A percentile compares a stretch with the other conserved stretches of the same genome.
Evolutionary conservation across 2,888 invertebrate genomes (phyloP).

Genomic region (Anaspis maculata): DNA sequence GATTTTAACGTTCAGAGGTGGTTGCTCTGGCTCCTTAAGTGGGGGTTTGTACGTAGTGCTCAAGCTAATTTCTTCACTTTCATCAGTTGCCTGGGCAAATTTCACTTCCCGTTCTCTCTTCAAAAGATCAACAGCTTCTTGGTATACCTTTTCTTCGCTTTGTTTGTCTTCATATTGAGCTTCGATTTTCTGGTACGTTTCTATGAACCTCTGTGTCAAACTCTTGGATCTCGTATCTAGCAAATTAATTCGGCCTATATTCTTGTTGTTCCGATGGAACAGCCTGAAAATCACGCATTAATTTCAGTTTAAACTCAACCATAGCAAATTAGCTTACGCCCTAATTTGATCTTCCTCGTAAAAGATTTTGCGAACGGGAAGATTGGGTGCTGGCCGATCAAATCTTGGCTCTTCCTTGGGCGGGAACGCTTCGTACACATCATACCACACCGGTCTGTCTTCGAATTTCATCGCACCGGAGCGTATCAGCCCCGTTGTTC

Average conservation of each 20-base stretch:
- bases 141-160: slow-evolving; percentile 47
- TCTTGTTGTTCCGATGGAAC: slow-evolving; percentile 54
- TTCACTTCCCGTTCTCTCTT: slow-evolving; percentile 28
- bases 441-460: slow-evolving; percentile 89
- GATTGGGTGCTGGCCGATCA: slow-evolving; percentile 56
- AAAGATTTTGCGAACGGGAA: slow-evolving; percentile 60
- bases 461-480: slow-evolving; percentile 71
- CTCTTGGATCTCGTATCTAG: slow-evolving; percentile 46
- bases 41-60: slow-evolving; percentile 30
- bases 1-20: slow-evolving; percentile 26
- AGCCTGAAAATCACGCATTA: slow-evolving; percentile 45
- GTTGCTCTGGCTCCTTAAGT: slow-evolving; percentile 24
- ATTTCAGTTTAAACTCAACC: background rate
- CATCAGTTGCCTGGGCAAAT: slow-evolving; percentile 9
- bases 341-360: slow-evolving; percentile 76
- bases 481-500: slow-evolving; percentile 69
- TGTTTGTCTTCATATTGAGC: slow-evolving; percentile 42
- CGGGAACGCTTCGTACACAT: slow-evolving; percentile 84
- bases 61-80: slow-evolving; percentile 22
- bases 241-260: slow-evolving; percentile 49
- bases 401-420: slow-evolving; percentile 76
- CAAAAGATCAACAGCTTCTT: slow-evolving; percentile 43
- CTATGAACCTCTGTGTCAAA: slow-evolving; percentile 53
- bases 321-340: slow-evolving; percentile 58
- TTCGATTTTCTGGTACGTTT: slow-evolving; percentile 52